phyloP scores from a whole-genome alignment of 2,888 invertebrate genomes.

The Pecten maximus region DNA sequence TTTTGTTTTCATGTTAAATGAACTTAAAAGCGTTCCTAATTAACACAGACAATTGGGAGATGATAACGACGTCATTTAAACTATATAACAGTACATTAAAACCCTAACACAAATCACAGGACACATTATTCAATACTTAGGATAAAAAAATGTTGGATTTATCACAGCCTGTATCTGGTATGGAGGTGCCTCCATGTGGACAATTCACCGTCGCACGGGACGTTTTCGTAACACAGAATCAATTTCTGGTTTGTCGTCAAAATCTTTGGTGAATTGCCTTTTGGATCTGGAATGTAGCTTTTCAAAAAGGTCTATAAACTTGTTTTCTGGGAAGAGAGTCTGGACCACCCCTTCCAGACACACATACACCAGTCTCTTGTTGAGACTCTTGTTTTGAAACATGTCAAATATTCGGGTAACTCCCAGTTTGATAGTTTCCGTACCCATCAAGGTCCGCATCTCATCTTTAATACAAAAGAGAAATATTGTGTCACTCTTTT shows the following conservation, averaged over 20 bases:
- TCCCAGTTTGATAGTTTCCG: conserved; percentile 92
- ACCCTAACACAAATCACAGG: conserved; percentile 11
- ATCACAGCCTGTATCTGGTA: conserved; percentile 22
- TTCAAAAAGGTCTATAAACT: conserved; percentile 88
- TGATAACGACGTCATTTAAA: not conserved
- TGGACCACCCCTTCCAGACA: conserved; percentile 91
- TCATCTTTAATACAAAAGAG: conserved; percentile 87
- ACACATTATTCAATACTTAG: not conserved
- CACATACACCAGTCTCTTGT: conserved; percentile 91
- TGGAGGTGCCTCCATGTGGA: not conserved
- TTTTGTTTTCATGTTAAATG: not conserved
- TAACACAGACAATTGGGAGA: not conserved
- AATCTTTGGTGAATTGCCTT: conserved; percentile 52
- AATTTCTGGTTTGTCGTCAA: conserved; percentile 44
- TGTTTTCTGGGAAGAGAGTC: conserved; percentile 91
- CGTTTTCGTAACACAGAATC: not conserved
- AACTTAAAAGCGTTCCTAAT: not conserved
- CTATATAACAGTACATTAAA: conserved; percentile 29
- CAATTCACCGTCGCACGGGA: conserved; percentile 6
- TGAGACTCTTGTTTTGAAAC: conserved; percentile 93
- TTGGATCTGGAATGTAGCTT: conserved; percentile 87
- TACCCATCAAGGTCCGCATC: conserved; percentile 93
- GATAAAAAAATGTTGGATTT: conserved; percentile 17
- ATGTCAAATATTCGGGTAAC: conserved; percentile 92
- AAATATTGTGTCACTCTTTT: not conserved